Percentiles rank a stretch among this genome's conserved stretches.
phyloP scores from a whole-genome alignment of 2,113 vertebrate species.

The Patagioenas fasciata region DNA sequence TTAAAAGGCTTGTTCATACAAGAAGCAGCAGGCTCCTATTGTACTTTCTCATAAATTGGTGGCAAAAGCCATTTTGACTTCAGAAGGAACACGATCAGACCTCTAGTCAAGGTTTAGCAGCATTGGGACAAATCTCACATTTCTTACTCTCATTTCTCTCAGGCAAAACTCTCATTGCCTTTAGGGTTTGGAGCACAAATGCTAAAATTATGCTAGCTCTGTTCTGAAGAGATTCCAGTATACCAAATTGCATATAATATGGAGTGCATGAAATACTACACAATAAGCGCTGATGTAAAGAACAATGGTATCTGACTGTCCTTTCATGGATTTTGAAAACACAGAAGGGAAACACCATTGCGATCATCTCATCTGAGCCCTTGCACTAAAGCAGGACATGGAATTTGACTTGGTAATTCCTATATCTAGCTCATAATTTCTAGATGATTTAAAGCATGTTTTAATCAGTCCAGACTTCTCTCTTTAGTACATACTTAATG shows the following conservation, averaged over 20 bases:
- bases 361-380: background rate
- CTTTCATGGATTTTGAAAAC: background rate
- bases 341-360: background rate
- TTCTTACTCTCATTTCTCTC: background rate
- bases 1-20: background rate
- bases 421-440: background rate
- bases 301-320: background rate
- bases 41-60: background rate
- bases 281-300: rapidly evolving
- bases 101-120: background rate
- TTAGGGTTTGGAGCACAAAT: background rate
- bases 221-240: background rate
- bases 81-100: background rate
- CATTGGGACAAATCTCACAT: background rate
- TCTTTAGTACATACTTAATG: background rate
- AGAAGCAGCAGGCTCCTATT: background rate
- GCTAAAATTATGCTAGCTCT: background rate
- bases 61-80: background rate
- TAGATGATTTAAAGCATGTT: background rate
- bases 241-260: background rate
- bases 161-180: background rate
- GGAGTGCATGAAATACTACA: background rate
- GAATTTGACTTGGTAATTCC: background rate
- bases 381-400: background rate
- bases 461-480: background rate